Conservation (phyloP, 2,113 vertebrate species). For the Chrysemys picta region DNA sequence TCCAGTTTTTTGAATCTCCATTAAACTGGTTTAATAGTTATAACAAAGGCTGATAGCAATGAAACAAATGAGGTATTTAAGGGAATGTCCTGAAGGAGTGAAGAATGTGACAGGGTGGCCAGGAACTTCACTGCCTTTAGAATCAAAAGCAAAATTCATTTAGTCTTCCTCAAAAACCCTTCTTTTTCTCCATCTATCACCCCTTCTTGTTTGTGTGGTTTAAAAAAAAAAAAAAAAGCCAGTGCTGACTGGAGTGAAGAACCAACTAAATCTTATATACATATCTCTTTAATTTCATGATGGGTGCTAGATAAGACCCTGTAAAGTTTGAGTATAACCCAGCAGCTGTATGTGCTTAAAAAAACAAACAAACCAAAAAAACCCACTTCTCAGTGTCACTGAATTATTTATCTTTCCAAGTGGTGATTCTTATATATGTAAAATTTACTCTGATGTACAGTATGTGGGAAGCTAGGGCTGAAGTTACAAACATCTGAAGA, state of each 20-base stretch:
- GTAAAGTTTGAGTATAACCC: rapidly evolving
- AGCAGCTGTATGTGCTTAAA: rapidly evolving
- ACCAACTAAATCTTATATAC: too few relatives aligned
- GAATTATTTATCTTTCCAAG: background rate
- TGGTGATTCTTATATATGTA: background rate
- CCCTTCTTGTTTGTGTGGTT: too few relatives aligned
- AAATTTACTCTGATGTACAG: background rate
- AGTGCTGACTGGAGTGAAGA: too few relatives aligned
- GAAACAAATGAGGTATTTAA: rapidly evolving
- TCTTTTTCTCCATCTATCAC: background rate
- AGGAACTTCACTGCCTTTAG: rapidly evolving
- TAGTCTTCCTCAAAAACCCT: background rate
- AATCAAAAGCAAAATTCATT: background rate
- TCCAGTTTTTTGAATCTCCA: too few relatives aligned
- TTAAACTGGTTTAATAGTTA: too few relatives aligned
- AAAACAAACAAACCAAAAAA: too few relatives aligned
- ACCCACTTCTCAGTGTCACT: background rate
- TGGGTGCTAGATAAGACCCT: background rate
- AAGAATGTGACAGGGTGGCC: too few relatives aligned
- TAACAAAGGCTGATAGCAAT: too few relatives aligned
- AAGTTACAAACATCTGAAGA: rapidly evolving
- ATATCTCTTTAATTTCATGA: rapidly evolving
- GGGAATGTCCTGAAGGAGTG: rapidly evolving
- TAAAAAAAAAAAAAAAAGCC: background rate
- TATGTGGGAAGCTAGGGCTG: background rate